A percentile compares a stretch with the other conserved stretches of the same genome.
Conservation (phyloP, 2,888 invertebrate genomes). For the Microdon myrmicae region DNA sequence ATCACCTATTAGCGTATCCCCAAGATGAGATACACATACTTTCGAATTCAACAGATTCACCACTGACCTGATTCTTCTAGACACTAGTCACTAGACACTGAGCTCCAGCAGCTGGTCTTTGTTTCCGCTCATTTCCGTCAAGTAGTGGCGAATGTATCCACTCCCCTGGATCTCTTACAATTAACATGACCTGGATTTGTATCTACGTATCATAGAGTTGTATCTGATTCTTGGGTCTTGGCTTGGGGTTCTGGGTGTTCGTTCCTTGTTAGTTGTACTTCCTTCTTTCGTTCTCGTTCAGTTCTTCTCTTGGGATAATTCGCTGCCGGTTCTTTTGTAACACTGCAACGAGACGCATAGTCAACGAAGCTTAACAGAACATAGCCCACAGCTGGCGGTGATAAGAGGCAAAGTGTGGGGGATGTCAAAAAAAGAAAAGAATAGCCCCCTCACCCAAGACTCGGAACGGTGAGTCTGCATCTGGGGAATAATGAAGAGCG, state of each 20-base stretch:
- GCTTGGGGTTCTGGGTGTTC: slow-evolving; percentile 13
- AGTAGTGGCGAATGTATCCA: slow-evolving; percentile 20
- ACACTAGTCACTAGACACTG: too few relatives aligned
- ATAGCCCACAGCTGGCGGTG: slow-evolving; percentile 13
- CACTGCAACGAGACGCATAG: slow-evolving; percentile 4
- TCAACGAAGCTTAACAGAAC: slow-evolving; percentile 26
- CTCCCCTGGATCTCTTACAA: slow-evolving; percentile 39
- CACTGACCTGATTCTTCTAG: slow-evolving; percentile 30
- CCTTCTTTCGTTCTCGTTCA: slow-evolving; percentile 9
- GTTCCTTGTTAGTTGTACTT: slow-evolving; percentile 29
- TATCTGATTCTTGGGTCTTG: too few relatives aligned
- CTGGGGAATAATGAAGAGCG: slow-evolving; percentile 38
- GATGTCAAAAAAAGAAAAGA: slow-evolving; percentile 14
- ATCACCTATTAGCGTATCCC: too few relatives aligned
- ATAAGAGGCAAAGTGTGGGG: too few relatives aligned
- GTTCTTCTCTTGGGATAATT: slow-evolving; percentile 4
- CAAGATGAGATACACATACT: too few relatives aligned
- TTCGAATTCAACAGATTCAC: slow-evolving; percentile 16
- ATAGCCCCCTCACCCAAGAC: too few relatives aligned
- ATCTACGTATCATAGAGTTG: too few relatives aligned
- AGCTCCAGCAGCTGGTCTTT: slow-evolving; percentile 3
- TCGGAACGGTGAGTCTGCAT: slow-evolving; percentile 16
- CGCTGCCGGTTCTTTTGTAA: slow-evolving; percentile 8
- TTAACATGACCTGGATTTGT: slow-evolving; percentile 37
- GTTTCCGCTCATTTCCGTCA: slow-evolving; percentile 32